Evolutionary conservation across 2,797 vertebrate genomes (phyloP).

Genomic region (Sparus aurata): DNA sequence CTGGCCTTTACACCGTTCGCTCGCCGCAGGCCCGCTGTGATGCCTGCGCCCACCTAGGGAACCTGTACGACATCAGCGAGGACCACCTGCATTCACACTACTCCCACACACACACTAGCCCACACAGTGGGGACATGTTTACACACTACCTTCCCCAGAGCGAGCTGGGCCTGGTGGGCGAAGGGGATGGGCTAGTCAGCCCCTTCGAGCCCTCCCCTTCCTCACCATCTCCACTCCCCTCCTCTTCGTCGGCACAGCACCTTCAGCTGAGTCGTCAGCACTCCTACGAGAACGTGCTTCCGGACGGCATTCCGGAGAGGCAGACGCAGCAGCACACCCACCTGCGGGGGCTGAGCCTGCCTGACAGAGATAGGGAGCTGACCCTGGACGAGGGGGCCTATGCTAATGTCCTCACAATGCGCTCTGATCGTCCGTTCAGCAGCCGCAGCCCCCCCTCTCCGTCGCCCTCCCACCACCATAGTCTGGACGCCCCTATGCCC

Average conservation of each 20-base stretch:
- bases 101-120: constrained; percentile 67
- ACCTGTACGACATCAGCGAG: constrained; percentile 98
- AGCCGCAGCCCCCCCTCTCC: constrained; percentile 86
- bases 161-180: constrained; percentile 85
- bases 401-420: constrained; percentile 93
- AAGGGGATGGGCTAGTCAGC: constrained; percentile 91
- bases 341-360: constrained; percentile 86
- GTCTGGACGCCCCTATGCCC: constrained; percentile 88
- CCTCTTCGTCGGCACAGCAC: constrained; percentile 87
- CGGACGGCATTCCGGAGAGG: constrained; percentile 88
- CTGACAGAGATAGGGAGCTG: constrained; percentile 89
- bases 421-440: constrained; percentile 92
- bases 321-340: constrained; percentile 71
- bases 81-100: constrained; percentile 93
- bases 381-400: constrained; percentile 93
- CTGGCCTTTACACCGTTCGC: constrained; percentile 92
- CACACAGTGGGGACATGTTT: constrained; percentile 83
- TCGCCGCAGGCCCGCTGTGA: constrained; percentile 95
- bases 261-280: constrained; percentile 93
- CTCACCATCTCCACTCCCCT: constrained; percentile 72
- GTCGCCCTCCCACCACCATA: constrained; percentile 88
- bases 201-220: constrained; percentile 88
- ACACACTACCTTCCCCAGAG: constrained; percentile 87
- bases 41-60: constrained; percentile 92
- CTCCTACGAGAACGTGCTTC: constrained; percentile 95